Evolutionary conservation across 1,140 invertebrate genomes (phyloP), one percentile per base, ranked within the genome.

Genomic region (Venturia canescens): DNA sequence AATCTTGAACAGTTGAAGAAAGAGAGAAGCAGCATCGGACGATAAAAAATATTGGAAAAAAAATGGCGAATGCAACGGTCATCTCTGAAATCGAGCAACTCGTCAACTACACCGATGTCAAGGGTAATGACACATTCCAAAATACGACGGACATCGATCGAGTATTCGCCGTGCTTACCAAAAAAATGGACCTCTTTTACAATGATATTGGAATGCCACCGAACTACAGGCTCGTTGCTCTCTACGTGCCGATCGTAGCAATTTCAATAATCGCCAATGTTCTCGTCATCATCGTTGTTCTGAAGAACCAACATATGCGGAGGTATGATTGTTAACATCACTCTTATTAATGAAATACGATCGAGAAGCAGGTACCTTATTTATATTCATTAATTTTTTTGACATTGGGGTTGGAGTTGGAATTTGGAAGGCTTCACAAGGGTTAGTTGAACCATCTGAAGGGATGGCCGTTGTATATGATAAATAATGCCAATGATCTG

Each of bases 271-370:
- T 92, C 0, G 94, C 94, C 15, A 95, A 95, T 81, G 91, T 93
- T 1, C 91, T 95, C 76, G 93, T 95, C 53, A 95, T 95, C 82
- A 91, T 94, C 69, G 94, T 95, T 3, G 94, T 95, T 38, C 92
- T 94, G 87, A 94, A 95, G 82, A 95, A 94, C 86, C 93, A 94
- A 79, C 94, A 94, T 83, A 94, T 95, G 93, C 91, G 94, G 80
- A 95, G 93, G 94, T 44, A 72, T 70, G 13, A 53, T n/a, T n/a
- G 15, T 53, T 44, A 72, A 50, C 15, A 53, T n/a, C 48, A 53
- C 15, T 53, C 4, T n/a, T 53, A 53, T n/a, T 53, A n/a, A 53
- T n/a, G 48, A 16, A 44, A 74, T 74, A 60, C 75, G 27, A 21
- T 31, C 63, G 66, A 77, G 66, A n/a, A 74, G 80, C 57, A 78